These are phyloP conservation scores for Scomber japonicus DNA, from an alignment of 2,113 vertebrate genomes.

Conservation along the genomic window DNA sequence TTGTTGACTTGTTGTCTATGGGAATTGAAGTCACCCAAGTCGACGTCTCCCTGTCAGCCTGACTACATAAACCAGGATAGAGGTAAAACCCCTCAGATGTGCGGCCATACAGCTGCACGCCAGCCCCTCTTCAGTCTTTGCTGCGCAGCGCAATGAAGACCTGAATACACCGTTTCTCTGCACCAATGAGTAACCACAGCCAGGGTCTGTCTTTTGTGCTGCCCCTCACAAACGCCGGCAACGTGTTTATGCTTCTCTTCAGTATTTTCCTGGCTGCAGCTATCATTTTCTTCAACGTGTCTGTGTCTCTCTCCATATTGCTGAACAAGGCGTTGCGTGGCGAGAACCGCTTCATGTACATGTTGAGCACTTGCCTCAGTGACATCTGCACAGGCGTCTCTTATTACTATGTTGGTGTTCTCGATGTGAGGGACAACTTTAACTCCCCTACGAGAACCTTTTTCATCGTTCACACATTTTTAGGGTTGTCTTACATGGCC, in stretches of 20 bases:
- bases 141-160: background rate
- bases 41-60: background rate
- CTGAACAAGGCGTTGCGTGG: conserved; percentile 73
- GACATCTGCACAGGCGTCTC: conserved; percentile 84
- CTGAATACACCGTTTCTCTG: conserved; percentile 13
- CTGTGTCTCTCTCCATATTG: conserved; percentile 79
- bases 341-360: conserved; percentile 87
- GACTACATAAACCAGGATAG: conserved; percentile 40
- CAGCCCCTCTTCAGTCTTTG: background rate
- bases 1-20: conserved; percentile 24
- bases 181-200: conserved; percentile 71
- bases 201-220: conserved; percentile 60
- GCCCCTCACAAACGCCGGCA: conserved; percentile 80
- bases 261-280: conserved; percentile 69
- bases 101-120: background rate
- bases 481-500: conserved; percentile 86
- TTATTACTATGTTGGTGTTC: conserved; percentile 82
- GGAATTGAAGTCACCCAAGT: conserved; percentile 17
- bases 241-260: conserved; percentile 82
- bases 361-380: conserved; percentile 86
- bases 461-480: conserved; percentile 81
- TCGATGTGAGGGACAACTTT: conserved; percentile 78
- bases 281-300: conserved; percentile 82
- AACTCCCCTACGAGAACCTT: conserved; percentile 78
- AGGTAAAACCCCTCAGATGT: background rate